These are phyloP conservation scores for Lates calcarifer DNA, from an alignment of 2,113 vertebrate species.

Conservation along the genomic window DNA sequence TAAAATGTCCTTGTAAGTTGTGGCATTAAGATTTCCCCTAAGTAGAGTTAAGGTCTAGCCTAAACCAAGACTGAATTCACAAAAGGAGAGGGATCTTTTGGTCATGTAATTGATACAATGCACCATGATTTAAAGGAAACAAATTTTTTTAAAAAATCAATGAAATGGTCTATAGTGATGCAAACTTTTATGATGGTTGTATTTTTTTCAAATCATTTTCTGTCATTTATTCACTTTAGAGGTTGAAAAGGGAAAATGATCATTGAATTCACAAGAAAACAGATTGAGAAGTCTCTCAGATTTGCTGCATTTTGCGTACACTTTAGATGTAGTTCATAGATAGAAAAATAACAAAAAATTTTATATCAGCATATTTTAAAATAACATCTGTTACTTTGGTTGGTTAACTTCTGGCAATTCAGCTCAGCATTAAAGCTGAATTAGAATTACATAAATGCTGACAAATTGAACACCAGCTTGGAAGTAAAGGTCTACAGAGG, in stretches of 20 bases:
- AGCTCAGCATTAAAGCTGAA: not conserved
- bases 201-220: not conserved
- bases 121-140: too few species aligned
- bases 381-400: not conserved
- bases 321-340: not conserved
- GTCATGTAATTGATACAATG: too few species aligned
- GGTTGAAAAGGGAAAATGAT: not conserved
- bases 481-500: not conserved
- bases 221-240: not conserved
- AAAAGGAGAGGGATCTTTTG: not conserved
- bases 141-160: not conserved
- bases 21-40: not conserved
- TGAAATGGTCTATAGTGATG: too few species aligned
- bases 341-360: not conserved
- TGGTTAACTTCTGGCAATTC: not conserved
- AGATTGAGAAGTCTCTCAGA: too few species aligned
- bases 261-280: not conserved
- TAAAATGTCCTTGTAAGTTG: not conserved
- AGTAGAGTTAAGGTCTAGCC: not conserved
- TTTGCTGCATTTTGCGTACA: not conserved
- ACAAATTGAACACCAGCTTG: not conserved
- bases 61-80: not conserved
- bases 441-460: not conserved
- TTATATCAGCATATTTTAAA: not conserved
- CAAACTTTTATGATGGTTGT: too few species aligned